Evolutionary conservation across 1,140 invertebrate species (phyloP).

Genomic region (Nasonia giraulti): DNA sequence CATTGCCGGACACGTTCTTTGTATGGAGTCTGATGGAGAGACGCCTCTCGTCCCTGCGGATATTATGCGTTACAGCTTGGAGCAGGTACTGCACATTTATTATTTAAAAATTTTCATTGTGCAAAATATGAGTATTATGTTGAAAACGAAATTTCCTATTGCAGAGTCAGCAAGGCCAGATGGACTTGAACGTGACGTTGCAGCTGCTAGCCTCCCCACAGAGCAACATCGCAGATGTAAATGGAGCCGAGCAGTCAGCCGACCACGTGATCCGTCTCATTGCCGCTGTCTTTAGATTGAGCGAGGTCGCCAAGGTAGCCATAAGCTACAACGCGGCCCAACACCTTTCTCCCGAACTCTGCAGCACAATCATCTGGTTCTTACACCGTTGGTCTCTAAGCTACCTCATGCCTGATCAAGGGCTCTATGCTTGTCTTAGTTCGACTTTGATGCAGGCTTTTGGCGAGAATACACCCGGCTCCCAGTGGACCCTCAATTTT

Average conservation of each 20-base stretch:
- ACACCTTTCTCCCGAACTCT: conserved; percentile 87
- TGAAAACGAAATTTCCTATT: conserved; percentile 46
- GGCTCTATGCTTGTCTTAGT: conserved; percentile 80
- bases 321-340: conserved; percentile 77
- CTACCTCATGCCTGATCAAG: conserved; percentile 83
- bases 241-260: conserved; percentile 73
- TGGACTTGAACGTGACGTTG: conserved; percentile 70
- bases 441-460: conserved; percentile 76
- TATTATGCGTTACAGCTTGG: conserved; percentile 83
- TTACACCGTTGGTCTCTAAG: conserved; percentile 84
- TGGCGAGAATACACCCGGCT: conserved; percentile 77
- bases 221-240: conserved; percentile 72
- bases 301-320: conserved; percentile 81
- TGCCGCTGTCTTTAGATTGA: conserved; percentile 80
- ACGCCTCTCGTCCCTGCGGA: conserved; percentile 84
- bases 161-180: conserved; percentile 60
- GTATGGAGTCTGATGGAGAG: conserved; percentile 84
- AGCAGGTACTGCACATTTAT: conserved; percentile 65
- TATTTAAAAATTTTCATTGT: not conserved
- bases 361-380: conserved; percentile 87
- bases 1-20: conserved; percentile 84
- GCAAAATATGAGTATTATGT: not conserved
- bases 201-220: conserved; percentile 74
- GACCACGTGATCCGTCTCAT: conserved; percentile 82
- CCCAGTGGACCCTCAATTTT: conserved; percentile 78